Percentiles rank a stretch among this genome's conserved stretches.
Evolutionary conservation across 2,888 invertebrate species (phyloP).

Genomic region (Lasioglossum leucozonium): DNA sequence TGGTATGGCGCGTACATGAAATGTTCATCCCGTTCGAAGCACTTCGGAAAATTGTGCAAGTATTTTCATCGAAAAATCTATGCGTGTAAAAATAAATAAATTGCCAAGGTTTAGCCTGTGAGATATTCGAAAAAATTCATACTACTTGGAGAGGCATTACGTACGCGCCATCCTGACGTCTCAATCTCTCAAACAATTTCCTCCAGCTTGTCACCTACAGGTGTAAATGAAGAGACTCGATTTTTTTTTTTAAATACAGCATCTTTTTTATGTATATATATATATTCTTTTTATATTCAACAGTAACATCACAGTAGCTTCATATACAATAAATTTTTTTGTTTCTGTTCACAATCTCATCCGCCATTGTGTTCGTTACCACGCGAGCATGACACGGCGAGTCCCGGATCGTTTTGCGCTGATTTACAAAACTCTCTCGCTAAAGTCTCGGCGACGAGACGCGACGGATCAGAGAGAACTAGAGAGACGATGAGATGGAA

Average conservation of each 20-base stretch:
- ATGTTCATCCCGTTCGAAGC: neutral
- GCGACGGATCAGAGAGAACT: neutral
- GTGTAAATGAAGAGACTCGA: constrained; percentile 42
- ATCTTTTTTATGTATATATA: constrained; percentile 69
- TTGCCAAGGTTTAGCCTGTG: neutral
- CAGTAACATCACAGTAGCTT: constrained; percentile 84
- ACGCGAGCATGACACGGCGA: constrained; percentile 77
- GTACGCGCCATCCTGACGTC: neutral
- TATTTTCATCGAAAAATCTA: too few relatives aligned
- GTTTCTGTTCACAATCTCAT: constrained; percentile 73
- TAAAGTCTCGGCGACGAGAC: neutral
- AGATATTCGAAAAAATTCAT: neutral
- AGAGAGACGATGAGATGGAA: neutral
- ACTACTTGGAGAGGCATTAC: neutral
- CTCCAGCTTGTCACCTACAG: neutral
- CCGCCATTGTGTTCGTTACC: constrained; percentile 72
- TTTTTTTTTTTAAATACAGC: constrained; percentile 71
- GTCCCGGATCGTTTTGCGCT: constrained; percentile 59
- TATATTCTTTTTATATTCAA: constrained; percentile 81
- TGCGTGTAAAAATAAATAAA: too few relatives aligned
- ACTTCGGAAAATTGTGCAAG: neutral
- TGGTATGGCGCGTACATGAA: neutral
- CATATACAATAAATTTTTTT: constrained; percentile 82
- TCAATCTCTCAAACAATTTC: neutral
- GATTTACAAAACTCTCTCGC: constrained; percentile 60